Percentiles rank a stretch among this genome's conserved stretches.
Conservation (phyloP, 2,797 vertebrate genomes). For the Hypotaenidia philippensis region DNA sequence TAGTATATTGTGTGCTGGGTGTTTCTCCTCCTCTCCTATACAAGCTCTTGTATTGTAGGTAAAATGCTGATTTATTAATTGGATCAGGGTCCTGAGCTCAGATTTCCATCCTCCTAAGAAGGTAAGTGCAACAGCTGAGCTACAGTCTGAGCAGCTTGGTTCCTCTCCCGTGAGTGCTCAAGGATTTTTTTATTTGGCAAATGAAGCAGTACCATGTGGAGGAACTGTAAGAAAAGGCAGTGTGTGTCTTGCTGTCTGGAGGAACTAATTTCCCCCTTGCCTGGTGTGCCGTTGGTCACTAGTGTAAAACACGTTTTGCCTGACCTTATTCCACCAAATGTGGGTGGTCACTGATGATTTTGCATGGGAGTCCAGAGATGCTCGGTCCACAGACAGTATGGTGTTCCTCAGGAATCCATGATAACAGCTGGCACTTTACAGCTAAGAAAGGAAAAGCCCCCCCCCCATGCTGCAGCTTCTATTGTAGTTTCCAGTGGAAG, state of each 20-base stretch:
- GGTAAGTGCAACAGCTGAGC: background rate
- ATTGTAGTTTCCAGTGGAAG: background rate
- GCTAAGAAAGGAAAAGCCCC: background rate
- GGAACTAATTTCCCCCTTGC: background rate
- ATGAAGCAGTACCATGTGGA: background rate
- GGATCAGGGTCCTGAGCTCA: background rate
- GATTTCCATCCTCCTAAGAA: background rate
- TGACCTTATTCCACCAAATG: rapidly evolving
- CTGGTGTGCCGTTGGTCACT: background rate
- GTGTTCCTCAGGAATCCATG: background rate
- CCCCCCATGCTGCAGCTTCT: background rate
- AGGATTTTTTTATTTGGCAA: background rate
- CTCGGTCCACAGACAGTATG: rapidly evolving
- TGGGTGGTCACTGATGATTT: background rate
- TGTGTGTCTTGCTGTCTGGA: rapidly evolving
- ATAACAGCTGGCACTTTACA: background rate
- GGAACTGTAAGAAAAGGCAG: background rate
- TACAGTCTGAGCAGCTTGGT: background rate
- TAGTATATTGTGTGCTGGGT: background rate
- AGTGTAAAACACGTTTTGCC: background rate
- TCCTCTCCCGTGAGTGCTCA: background rate
- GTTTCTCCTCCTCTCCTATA: background rate
- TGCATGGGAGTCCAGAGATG: background rate
- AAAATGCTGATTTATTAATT: background rate
- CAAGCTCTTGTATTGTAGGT: background rate